Percentiles rank a stretch among this genome's conserved stretches.
Conservation (phyloP, 53 echinoderm and acorn worm genomes). For the Actinopyga echinites region DNA sequence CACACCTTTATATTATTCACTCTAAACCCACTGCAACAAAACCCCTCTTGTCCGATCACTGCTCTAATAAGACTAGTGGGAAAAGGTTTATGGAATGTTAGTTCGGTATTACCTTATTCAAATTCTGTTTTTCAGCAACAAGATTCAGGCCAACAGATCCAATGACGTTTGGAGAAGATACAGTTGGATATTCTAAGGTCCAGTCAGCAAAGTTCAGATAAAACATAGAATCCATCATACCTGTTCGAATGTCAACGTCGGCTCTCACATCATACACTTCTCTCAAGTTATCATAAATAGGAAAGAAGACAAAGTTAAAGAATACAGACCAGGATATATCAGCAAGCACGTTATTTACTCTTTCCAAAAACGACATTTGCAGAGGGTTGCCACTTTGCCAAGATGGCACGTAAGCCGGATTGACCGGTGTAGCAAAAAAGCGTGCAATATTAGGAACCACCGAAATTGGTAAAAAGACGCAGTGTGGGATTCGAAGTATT, state of each 20-base stretch:
- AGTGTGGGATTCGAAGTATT: neutral
- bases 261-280: neutral
- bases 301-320: neutral
- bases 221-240: conserved; percentile 15
- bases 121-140: neutral
- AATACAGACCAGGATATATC: conserved; percentile 8
- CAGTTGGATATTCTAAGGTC: conserved; percentile 30
- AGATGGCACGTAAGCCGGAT: neutral
- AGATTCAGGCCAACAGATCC: conserved; percentile 28
- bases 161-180: conserved; percentile 9
- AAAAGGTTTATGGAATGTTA: too few relatives aligned
- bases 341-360: neutral
- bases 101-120: neutral
- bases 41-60: too few relatives aligned
- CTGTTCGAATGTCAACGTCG: neutral
- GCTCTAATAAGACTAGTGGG: too few relatives aligned
- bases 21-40: too few relatives aligned
- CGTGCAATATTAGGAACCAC: conserved; percentile 2
- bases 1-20: too few relatives aligned
- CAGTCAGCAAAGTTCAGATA: conserved; percentile 26
- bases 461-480: conserved; percentile 4
- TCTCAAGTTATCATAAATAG: neutral
- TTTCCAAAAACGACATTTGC: conserved; percentile 1
- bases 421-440: neutral
- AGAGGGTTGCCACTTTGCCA: conserved; percentile 17